phyloP scores from a whole-genome alignment of 2,113 vertebrate genomes.

The Toxotes chatareus region DNA sequence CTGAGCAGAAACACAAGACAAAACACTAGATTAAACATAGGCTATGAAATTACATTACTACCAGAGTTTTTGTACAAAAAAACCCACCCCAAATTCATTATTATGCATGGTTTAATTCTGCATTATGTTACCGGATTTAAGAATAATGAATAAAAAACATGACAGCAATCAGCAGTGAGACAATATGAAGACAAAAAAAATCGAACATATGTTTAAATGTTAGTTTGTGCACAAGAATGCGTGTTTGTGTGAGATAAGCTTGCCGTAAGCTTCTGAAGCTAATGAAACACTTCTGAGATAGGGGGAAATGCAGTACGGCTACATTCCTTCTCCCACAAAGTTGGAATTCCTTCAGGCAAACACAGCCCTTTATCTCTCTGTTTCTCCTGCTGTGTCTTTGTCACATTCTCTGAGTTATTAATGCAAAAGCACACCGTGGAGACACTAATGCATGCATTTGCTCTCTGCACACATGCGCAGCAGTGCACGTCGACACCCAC shows the following conservation, averaged over 20 bases:
- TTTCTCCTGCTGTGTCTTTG: constrained; percentile 69
- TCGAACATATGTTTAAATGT: constrained; percentile 66
- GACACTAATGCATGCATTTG: constrained; percentile 54
- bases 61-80: constrained; percentile 2
- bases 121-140: constrained; percentile 28
- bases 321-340: constrained; percentile 53
- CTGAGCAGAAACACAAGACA: constrained; percentile 75
- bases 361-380: constrained; percentile 50
- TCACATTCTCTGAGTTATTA: constrained; percentile 66
- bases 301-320: constrained; percentile 16
- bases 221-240: constrained; percentile 25
- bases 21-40: constrained; percentile 25
- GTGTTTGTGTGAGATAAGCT: constrained; percentile 67
- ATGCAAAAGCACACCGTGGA: constrained; percentile 57
- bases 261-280: constrained; percentile 45
- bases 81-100: not conserved
- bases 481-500: constrained; percentile 32
- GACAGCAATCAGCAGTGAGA: constrained; percentile 52
- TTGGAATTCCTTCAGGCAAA: constrained; percentile 71
- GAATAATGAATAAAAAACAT: constrained; percentile 53
- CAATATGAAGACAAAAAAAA: constrained; percentile 39
- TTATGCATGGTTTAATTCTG: constrained; percentile 24
- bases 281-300: constrained; percentile 63
- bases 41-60: constrained; percentile 35
- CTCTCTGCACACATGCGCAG: constrained; percentile 47